These are phyloP conservation scores for Trachymyrmex cornetzi DNA, from an alignment of 1,140 invertebrate genomes.

Conservation along the genomic window DNA sequence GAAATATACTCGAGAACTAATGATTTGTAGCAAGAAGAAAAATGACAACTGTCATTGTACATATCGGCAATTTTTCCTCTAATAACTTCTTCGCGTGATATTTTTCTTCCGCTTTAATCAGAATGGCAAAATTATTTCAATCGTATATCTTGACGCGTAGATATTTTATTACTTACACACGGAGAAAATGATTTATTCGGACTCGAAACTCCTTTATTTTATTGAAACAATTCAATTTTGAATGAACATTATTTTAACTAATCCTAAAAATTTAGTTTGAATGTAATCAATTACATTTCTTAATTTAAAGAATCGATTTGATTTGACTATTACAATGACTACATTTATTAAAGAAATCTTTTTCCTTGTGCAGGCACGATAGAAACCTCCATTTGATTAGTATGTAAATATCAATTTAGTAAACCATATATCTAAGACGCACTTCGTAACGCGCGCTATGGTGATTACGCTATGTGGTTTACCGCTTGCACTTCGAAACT, in stretches of 20 bases:
- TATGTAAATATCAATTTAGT: background rate
- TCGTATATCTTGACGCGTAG: background rate
- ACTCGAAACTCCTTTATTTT: too few species aligned
- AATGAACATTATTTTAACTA: too few species aligned
- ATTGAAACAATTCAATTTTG: too few species aligned
- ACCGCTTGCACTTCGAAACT: conserved; percentile 38
- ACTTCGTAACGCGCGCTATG: background rate
- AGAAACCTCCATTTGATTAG: background rate
- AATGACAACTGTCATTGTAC: background rate
- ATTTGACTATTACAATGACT: too few species aligned
- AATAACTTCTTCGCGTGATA: background rate
- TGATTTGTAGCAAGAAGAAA: background rate
- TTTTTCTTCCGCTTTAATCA: background rate
- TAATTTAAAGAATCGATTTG: too few species aligned
- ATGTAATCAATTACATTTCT: too few species aligned
- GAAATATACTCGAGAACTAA: background rate
- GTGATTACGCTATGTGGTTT: conserved; percentile 42
- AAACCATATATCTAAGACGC: background rate
- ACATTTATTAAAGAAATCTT: too few species aligned
- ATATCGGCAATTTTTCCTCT: background rate
- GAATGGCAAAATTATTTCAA: background rate
- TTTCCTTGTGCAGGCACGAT: too few species aligned
- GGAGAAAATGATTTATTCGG: too few species aligned
- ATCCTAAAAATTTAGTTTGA: too few species aligned
- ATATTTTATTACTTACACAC: background rate